phyloP scores from a whole-genome alignment of 2,113 vertebrate species.

The Zosterops pallidus region DNA sequence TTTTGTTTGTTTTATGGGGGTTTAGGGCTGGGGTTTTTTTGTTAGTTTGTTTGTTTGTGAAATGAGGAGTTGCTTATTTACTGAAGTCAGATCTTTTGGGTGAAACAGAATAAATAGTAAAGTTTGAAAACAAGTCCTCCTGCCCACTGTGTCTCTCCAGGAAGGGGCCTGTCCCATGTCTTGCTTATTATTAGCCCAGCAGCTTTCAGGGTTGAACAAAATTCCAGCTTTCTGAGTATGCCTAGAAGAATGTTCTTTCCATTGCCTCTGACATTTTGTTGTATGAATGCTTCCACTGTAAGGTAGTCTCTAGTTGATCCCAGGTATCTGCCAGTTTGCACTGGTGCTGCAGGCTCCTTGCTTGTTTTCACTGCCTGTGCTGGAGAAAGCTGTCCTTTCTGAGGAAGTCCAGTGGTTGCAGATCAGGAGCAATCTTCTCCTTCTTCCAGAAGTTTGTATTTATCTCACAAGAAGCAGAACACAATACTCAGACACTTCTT shows the following conservation, averaged over 20 bases:
- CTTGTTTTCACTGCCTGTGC: not conserved
- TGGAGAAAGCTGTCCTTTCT: not conserved
- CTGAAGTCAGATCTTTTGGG: not conserved
- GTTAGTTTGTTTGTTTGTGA: not conserved
- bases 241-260: not conserved
- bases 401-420: not conserved
- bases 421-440: not conserved
- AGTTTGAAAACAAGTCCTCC: not conserved
- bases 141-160: not conserved
- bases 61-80: not conserved
- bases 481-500: not conserved
- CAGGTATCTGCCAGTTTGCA: not conserved
- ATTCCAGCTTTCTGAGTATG: not conserved
- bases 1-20: not conserved
- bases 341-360: not conserved
- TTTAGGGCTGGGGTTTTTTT: not conserved
- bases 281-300: slow-evolving; percentile 10
- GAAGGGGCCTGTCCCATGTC: not conserved
- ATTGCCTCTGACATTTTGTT: not conserved
- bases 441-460: not conserved
- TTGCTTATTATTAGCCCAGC: not conserved
- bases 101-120: not conserved
- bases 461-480: not conserved
- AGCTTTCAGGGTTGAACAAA: not conserved
- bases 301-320: not conserved